Conservation (phyloP, 1,140 invertebrate genomes). For the Goniozus legneri region DNA sequence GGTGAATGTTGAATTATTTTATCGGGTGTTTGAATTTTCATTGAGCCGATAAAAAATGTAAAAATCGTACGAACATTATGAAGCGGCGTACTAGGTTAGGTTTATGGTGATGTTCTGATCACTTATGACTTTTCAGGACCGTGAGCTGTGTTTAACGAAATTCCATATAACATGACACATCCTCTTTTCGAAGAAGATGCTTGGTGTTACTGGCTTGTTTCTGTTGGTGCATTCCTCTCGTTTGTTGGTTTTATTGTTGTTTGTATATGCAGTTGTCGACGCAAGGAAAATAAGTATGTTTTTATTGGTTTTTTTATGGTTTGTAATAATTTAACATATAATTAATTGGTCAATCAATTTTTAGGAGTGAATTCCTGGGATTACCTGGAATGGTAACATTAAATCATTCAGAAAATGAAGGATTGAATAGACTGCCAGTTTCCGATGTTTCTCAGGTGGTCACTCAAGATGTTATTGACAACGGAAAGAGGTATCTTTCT, state of each 20-base stretch:
- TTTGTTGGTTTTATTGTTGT: conserved; percentile 45
- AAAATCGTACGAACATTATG: too few species aligned
- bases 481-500: conserved; percentile 52
- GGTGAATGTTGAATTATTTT: too few species aligned
- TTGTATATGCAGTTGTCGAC: conserved; percentile 49
- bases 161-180: conserved; percentile 29
- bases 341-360: too few species aligned
- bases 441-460: conserved; percentile 36
- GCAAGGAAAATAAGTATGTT: conserved; percentile 45
- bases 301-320: conserved; percentile 10
- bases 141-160: not conserved
- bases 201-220: conserved; percentile 48
- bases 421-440: conserved; percentile 39
- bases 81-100: too few species aligned
- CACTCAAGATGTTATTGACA: conserved; percentile 40
- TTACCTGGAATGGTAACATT: conserved; percentile 52
- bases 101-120: too few species aligned
- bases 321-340: not conserved
- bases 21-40: too few species aligned
- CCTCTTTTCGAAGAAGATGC: conserved; percentile 31
- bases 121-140: too few species aligned
- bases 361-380: conserved; percentile 51
- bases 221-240: conserved; percentile 39
- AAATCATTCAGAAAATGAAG: conserved; percentile 46
- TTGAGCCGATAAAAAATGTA: too few species aligned